These are phyloP conservation scores for Volucella zonaria DNA, from an alignment of 2,888 invertebrate genomes.

Conservation along the genomic window DNA sequence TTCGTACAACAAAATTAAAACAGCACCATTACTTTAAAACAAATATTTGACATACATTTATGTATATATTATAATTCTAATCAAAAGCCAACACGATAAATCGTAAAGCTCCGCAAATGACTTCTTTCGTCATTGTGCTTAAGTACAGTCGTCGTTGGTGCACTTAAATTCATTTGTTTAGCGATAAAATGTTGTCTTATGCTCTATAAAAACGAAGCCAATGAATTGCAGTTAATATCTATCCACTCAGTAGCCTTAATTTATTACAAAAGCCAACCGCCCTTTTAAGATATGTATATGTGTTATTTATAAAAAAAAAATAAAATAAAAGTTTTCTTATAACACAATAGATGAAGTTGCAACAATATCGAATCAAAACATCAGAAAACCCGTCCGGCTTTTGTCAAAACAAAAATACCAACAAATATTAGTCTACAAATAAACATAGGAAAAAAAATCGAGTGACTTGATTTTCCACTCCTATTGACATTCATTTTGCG, in stretches of 20 bases:
- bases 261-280: constrained; percentile 1
- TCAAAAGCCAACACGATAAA: no score
- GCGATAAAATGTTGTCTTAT: no score
- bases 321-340: background rate
- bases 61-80: no score
- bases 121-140: no score
- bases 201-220: no score
- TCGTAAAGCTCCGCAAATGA: no score
- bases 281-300: background rate
- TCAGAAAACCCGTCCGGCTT: background rate
- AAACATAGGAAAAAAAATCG: background rate
- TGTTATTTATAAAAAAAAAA: no score
- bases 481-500: background rate
- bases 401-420: background rate
- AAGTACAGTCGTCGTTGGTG: no score
- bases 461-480: constrained; percentile 13
- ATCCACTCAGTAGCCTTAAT: constrained; percentile 11
- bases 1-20: no score
- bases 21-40: no score
- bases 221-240: constrained; percentile 22
- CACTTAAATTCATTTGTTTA: no score
- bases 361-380: constrained; percentile 11
- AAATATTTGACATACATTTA: no score
- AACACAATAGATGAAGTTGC: constrained; percentile 11
- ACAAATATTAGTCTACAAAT: constrained; percentile 12